These are phyloP conservation scores for Aurelia sp. DNA, from an alignment of 30 jellyfish, hydroid and myxozoan species.

Conservation along the genomic window DNA sequence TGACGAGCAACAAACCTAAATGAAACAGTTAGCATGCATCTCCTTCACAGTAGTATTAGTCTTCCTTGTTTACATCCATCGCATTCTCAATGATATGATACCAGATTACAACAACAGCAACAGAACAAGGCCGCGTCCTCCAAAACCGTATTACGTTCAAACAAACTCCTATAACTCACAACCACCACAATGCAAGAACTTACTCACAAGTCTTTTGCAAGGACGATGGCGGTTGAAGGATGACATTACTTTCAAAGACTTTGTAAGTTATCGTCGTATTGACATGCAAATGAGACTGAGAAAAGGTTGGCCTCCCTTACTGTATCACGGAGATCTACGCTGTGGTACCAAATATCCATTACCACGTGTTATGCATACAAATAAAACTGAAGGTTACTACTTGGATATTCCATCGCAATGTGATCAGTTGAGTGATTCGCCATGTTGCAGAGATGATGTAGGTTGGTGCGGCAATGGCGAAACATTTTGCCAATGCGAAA, in stretches of 20 bases:
- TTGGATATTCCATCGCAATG: conserved; percentile 95
- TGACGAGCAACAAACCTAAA: conserved; percentile 25
- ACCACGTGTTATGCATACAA: conserved; percentile 75
- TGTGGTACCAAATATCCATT: conserved; percentile 89
- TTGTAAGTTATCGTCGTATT: conserved; percentile 30
- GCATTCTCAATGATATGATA: conserved; percentile 48
- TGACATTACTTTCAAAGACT: conserved; percentile 50
- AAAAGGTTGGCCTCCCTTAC: conserved; percentile 92
- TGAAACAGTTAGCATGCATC: conserved; percentile 66
- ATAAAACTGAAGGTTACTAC: conserved; percentile 67
- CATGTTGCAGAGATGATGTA: conserved; percentile 90
- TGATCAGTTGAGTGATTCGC: conserved; percentile 69
- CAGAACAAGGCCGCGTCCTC: conserved; percentile 32
- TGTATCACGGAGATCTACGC: conserved; percentile 79
- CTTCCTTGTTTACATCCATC: conserved; percentile 51
- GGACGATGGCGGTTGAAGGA: conserved; percentile 83
- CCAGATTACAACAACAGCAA: conserved; percentile 34
- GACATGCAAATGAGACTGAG: conserved; percentile 82
- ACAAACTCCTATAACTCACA: background rate
- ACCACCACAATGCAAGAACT: conserved; percentile 42
- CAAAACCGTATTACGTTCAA: background rate
- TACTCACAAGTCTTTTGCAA: conserved; percentile 48
- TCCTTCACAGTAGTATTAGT: conserved; percentile 32
- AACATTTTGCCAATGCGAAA: conserved; percentile 73
- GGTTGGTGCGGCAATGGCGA: conserved; percentile 97